Evolutionary conservation across 2,797 vertebrate species (phyloP), one percentile per base, ranked within the genome.

Genomic region (Dryobates pubescens): DNA sequence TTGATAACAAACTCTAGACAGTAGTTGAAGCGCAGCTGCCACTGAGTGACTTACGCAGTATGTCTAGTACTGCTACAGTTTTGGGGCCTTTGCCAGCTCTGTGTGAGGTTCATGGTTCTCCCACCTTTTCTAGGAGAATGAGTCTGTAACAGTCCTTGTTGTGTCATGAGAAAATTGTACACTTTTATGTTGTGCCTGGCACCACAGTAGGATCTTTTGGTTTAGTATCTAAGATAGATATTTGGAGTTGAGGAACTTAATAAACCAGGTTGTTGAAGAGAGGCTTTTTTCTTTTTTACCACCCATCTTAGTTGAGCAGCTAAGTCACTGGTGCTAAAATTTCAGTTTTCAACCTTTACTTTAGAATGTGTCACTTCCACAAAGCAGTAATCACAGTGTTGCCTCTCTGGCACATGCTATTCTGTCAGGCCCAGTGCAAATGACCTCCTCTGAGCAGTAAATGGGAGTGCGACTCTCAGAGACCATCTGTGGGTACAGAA

Each of bases 391-490:
- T 17, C 23, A 6, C 34, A 41, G 77, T 10, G 41, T 20, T 38
- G 67, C 17, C 51, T 14, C 22, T 77, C 14, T 78, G 78, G 41
- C 41, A 54, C 0, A 0, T 0, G 1, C 29, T 34, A 9, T 5
- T 77, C 19, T 77, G 83, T n/a, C 70, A 64, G 70, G 16, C 32
- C 30, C 17, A 17, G 68, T 68, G 38, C 41, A 64, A 22, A 34
- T 2, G 4, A 36, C 36, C 74, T 68, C 43, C 54, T 64, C 59
- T 61, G 20, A 13, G 72, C 7, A 38, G 17, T 17, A 2, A 14
- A 45, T 20, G 13, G 34, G 29, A 63, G 7, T 9, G n/a, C 38
- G 69, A 0, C n/a, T 82, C 36, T 69, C 57, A 23, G 4, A 65
- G 64, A 34, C 38, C 9, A 15, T 41, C 76, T 20, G 4, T 9